A percentile compares a stretch with the other conserved stretches of the same genome.
These are phyloP conservation scores for Myrmophylax atrothorax DNA, from an alignment of 2,113 vertebrate species.

Conservation along the genomic window DNA sequence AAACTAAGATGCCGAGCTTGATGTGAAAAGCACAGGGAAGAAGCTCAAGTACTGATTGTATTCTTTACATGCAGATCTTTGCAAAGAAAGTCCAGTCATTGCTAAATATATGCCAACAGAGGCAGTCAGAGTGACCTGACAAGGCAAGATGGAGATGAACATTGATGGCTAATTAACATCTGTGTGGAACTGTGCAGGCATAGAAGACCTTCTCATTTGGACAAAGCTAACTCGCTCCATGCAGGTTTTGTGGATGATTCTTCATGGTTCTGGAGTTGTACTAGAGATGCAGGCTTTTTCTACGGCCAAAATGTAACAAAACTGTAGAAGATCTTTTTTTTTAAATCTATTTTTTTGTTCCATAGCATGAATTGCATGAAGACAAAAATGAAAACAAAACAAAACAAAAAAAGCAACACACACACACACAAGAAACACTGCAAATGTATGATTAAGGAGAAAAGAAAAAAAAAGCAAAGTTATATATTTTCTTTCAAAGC, in stretches of 20 bases:
- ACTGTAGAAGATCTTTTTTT: conserved; percentile 80
- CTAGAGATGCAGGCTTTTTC: conserved; percentile 83
- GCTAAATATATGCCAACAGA: conserved; percentile 93
- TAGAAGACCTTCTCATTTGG: conserved; percentile 81
- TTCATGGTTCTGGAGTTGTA: conserved; percentile 75
- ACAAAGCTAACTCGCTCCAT: conserved; percentile 82
- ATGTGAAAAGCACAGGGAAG: conserved; percentile 79
- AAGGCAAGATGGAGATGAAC: conserved; percentile 81
- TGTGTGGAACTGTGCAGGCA: conserved; percentile 82
- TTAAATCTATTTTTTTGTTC: conserved; percentile 80
- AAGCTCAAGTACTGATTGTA: conserved; percentile 90
- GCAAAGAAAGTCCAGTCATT: conserved; percentile 93
- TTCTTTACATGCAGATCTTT: conserved; percentile 94
- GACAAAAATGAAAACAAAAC: conserved; percentile 73
- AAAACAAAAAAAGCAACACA: not conserved
- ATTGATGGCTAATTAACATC: conserved; percentile 82
- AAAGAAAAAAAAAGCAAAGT: conserved; percentile 66
- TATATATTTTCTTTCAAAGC: conserved; percentile 86
- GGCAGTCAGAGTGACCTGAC: conserved; percentile 91
- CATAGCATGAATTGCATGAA: conserved; percentile 95
- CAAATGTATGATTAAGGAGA: conserved; percentile 81
- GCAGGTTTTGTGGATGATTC: conserved; percentile 82
- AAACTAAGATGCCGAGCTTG: conserved; percentile 77
- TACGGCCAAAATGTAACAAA: conserved; percentile 83
- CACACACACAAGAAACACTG: conserved; percentile 67